Evolutionary conservation across 2,797 vertebrate genomes (phyloP).

Genomic region (Aratinga solstitialis): DNA sequence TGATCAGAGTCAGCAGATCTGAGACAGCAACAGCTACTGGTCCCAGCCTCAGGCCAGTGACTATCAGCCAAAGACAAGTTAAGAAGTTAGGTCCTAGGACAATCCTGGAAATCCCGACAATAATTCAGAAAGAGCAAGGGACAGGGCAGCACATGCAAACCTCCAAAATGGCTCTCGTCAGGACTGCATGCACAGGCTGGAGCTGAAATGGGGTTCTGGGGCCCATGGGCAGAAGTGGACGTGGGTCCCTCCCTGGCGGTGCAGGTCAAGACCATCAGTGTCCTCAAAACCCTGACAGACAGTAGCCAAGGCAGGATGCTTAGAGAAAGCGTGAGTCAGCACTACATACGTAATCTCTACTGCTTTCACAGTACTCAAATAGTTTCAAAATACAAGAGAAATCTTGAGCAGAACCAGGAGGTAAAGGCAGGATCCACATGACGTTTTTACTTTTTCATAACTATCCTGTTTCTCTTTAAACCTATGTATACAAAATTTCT

Average conservation of each 20-base stretch:
- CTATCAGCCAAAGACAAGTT: background rate
- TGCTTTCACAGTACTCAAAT: background rate
- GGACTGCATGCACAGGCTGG: too few species aligned
- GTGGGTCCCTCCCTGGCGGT: too few species aligned
- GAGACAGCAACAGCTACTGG: background rate
- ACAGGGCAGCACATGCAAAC: background rate
- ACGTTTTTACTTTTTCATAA: background rate
- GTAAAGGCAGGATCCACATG: background rate
- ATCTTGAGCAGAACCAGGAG: background rate
- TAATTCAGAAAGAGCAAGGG: background rate
- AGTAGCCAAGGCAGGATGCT: background rate
- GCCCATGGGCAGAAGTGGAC: background rate
- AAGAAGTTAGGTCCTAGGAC: background rate
- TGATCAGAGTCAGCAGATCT: background rate
- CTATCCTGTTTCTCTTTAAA: background rate
- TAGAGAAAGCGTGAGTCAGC: background rate
- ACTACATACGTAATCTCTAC: background rate
- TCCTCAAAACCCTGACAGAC: background rate
- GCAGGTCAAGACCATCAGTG: background rate
- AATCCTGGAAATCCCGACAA: background rate
- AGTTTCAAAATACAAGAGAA: background rate
- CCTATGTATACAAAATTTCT: background rate
- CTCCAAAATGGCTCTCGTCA: background rate
- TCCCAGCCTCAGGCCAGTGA: background rate
- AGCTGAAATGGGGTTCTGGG: background rate